Evolutionary conservation across 2,797 vertebrate species (phyloP), one percentile per base, ranked within the genome.

Genomic region (Ara ararauna): DNA sequence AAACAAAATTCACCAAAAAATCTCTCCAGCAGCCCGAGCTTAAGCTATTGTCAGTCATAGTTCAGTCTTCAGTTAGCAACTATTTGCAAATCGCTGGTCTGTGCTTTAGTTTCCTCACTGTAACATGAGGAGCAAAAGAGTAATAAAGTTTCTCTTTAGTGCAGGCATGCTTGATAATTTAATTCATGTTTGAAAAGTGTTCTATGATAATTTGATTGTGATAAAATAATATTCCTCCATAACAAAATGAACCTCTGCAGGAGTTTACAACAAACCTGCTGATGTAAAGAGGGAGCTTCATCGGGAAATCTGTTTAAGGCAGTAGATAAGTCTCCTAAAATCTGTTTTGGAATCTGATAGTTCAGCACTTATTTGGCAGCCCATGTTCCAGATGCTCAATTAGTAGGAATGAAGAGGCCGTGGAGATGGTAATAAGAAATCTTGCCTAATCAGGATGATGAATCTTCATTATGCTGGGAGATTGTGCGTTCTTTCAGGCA

Each of bases 281-380:
- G 84, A 61, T 86, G 73, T 78, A 54, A 89, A 92, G 75, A 75
- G 48, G 53, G 36, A 92, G 30, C 50, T 86, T 88, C 89, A 88
- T 93, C 70, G 42, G 68, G 72, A 72, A 58, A 93, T 96, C 84
- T 64, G 36, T 48, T 92, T 67, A 87, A 93, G 47, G 36, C 83
- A 34, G 51, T 60, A 74, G 84, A 89, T 80, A 92, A 89, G 32
- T 90, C 65, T 94, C 36, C 36, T 65, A 82, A 94, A 91, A 85
- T 92, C 89, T 90, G 65, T 56, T 86, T 79, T 85, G 90, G 81
- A 95, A 95, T 96, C 81, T 87, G 74, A 85, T 87, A 77, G 82
- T 87, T 96, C 92, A 93, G 93, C 17, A 0, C 65, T 93, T 92
- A 53, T 85, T 96, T 96, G 91, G 70, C 85, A 85, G 80, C 74